Percentiles rank a stretch among this genome's conserved stretches.
Evolutionary conservation across 2,797 vertebrate species (phyloP).

Genomic region (Paratrypauchen microcephalus): DNA sequence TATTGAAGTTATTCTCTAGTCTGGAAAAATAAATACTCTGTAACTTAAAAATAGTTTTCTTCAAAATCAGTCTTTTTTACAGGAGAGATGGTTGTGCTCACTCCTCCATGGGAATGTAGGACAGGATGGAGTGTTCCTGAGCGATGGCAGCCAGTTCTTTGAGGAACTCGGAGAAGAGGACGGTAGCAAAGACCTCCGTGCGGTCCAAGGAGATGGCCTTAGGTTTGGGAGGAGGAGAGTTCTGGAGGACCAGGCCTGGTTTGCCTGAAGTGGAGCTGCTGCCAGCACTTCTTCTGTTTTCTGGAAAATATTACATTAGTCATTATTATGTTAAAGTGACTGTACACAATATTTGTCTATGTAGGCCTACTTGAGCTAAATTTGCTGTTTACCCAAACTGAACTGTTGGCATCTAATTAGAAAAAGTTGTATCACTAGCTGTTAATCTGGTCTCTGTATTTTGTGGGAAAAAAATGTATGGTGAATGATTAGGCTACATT

Average conservation of each 20-base stretch:
- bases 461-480: too few species aligned
- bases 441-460: too few species aligned
- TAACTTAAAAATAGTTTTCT: conserved; percentile 27
- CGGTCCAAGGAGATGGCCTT: conserved; percentile 78
- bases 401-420: too few species aligned
- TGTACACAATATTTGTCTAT: too few species aligned
- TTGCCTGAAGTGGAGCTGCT: conserved; percentile 65
- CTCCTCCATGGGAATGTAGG: conserved; percentile 84
- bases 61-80: conserved; percentile 30
- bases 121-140: conserved; percentile 95
- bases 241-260: conserved; percentile 65
- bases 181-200: conserved; percentile 88
- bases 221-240: conserved; percentile 73
- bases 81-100: conserved; percentile 64
- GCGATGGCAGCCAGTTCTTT: conserved; percentile 96
- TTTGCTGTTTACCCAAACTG: too few species aligned
- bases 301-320: conserved; percentile 47
- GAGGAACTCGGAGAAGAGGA: conserved; percentile 95
- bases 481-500: too few species aligned
- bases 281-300: conserved; percentile 57
- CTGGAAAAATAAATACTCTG: conserved; percentile 54
- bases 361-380: too few species aligned
- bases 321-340: not conserved
- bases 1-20: conserved; percentile 35
- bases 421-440: too few species aligned